phyloP scores from a whole-genome alignment of 2,888 invertebrate genomes.

The Pemphredon lugubris region DNA sequence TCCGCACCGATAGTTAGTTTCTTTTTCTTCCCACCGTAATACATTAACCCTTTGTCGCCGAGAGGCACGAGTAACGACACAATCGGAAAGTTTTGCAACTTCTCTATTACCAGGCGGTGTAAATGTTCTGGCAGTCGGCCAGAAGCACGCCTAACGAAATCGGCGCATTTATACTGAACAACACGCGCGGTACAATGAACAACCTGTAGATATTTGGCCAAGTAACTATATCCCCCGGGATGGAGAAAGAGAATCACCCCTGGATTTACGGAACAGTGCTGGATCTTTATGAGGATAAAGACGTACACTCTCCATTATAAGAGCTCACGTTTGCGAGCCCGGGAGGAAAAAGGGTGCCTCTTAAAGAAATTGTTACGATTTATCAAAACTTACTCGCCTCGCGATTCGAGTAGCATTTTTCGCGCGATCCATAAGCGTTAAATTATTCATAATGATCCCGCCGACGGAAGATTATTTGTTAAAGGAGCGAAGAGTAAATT shows the following conservation, averaged over 20 bases:
- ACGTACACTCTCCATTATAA: slow-evolving; percentile 28
- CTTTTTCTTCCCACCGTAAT: too few species aligned
- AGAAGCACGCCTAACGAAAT: slow-evolving; percentile 73
- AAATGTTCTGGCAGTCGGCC: slow-evolving; percentile 73
- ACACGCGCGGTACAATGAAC: slow-evolving; percentile 72
- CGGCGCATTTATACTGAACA: slow-evolving; percentile 72
- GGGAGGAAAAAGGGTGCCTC: too few species aligned
- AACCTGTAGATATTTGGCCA: slow-evolving; percentile 76
- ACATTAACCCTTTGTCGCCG: too few species aligned
- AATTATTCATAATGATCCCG: too few species aligned
- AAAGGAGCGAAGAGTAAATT: too few species aligned
- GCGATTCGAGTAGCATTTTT: too few species aligned
- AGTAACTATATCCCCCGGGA: slow-evolving; percentile 33
- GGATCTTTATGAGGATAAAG: slow-evolving; percentile 34
- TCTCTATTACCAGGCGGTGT: slow-evolving; percentile 56
- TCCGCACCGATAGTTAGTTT: too few species aligned
- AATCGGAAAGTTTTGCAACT: slow-evolving; percentile 56
- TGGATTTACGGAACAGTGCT: slow-evolving; percentile 18
- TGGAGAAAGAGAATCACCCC: slow-evolving; percentile 20
- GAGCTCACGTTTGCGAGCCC: slow-evolving; percentile 31
- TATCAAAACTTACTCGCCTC: too few species aligned
- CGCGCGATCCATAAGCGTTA: too few species aligned
- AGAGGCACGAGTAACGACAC: slow-evolving; percentile 24
- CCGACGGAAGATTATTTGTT: too few species aligned
- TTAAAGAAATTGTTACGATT: too few species aligned